These are phyloP conservation scores for Drosophila acutilabella DNA, from an alignment of 2,888 invertebrate species.

Conservation along the genomic window DNA sequence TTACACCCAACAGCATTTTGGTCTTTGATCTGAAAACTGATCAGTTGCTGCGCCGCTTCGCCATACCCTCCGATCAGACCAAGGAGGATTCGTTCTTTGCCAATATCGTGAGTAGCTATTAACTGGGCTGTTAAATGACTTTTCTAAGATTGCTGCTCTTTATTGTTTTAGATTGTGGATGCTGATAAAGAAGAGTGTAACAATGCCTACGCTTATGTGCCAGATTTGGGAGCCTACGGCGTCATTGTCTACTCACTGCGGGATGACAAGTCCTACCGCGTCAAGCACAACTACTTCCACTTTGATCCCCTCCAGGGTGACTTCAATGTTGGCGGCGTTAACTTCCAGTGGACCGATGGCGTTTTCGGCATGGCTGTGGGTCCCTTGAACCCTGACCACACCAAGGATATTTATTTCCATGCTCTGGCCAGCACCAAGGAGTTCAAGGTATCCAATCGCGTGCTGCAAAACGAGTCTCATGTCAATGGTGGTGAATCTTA, in stretches of 20 bases:
- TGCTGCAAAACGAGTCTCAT: conserved; percentile 90
- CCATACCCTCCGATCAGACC: conserved; percentile 88
- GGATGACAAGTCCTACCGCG: conserved; percentile 91
- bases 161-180: conserved; percentile 88
- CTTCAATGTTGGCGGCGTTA: conserved; percentile 91
- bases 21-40: conserved; percentile 91
- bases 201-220: conserved; percentile 91
- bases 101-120: conserved; percentile 88
- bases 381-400: conserved; percentile 86
- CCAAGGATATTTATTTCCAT: conserved; percentile 92
- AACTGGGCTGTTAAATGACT: not conserved
- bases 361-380: conserved; percentile 91
- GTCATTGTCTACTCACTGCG: conserved; percentile 91
- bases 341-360: conserved; percentile 95
- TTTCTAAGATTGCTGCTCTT: not conserved
- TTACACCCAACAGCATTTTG: conserved; percentile 88
- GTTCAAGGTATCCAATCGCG: conserved; percentile 91
- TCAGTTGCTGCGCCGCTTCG: conserved; percentile 89
- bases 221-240: conserved; percentile 91
- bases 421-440: conserved; percentile 92
- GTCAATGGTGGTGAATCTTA: conserved; percentile 89
- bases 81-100: conserved; percentile 93
- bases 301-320: conserved; percentile 92
- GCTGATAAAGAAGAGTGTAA: conserved; percentile 89
- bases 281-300: conserved; percentile 93